A percentile compares a stretch with the other conserved stretches of the same genome.
These are phyloP conservation scores for Pogonophryne albipinna DNA, from an alignment of 2,797 vertebrate genomes.

Conservation along the genomic window DNA sequence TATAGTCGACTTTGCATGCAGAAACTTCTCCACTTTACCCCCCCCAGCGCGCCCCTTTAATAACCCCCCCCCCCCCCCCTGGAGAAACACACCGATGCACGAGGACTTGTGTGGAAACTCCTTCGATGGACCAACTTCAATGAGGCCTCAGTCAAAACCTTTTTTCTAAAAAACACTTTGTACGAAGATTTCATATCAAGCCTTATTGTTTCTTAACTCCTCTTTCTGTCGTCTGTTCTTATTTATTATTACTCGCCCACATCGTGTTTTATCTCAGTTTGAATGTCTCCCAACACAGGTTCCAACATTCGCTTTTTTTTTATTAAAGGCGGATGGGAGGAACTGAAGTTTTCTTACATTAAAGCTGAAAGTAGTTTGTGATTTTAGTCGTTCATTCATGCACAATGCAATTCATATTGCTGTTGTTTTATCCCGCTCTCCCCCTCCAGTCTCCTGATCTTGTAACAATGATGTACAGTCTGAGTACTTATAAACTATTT, in stretches of 20 bases:
- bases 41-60: slow-evolving; percentile 56
- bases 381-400: slow-evolving; percentile 81
- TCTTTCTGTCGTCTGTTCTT: slow-evolving; percentile 65
- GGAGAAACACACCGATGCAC: slow-evolving; percentile 49
- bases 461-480: slow-evolving; percentile 99
- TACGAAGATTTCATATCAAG: slow-evolving; percentile 76
- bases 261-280: slow-evolving; percentile 38
- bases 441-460: slow-evolving; percentile 83
- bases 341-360: slow-evolving; percentile 62
- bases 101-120: slow-evolving; percentile 43
- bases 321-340: slow-evolving; percentile 28
- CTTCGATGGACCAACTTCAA: slow-evolving; percentile 82
- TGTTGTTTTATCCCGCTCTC: slow-evolving; percentile 86
- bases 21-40: slow-evolving; percentile 42
- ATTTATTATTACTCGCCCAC: slow-evolving; percentile 80
- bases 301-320: slow-evolving; percentile 50
- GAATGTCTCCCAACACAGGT: slow-evolving; percentile 69
- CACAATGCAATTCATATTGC: slow-evolving; percentile 89
- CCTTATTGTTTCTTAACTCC: slow-evolving; percentile 75
- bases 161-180: slow-evolving; percentile 62
- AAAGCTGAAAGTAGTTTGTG: slow-evolving; percentile 68
- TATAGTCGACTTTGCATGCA: slow-evolving; percentile 70
- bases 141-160: slow-evolving; percentile 69
- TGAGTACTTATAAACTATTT: slow-evolving; percentile 97
- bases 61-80: slow-evolving; percentile 30